Evolutionary conservation across 2,113 vertebrate species (phyloP), one percentile per base, ranked within the genome.

Genomic region (Chaetodon trifascialis): DNA sequence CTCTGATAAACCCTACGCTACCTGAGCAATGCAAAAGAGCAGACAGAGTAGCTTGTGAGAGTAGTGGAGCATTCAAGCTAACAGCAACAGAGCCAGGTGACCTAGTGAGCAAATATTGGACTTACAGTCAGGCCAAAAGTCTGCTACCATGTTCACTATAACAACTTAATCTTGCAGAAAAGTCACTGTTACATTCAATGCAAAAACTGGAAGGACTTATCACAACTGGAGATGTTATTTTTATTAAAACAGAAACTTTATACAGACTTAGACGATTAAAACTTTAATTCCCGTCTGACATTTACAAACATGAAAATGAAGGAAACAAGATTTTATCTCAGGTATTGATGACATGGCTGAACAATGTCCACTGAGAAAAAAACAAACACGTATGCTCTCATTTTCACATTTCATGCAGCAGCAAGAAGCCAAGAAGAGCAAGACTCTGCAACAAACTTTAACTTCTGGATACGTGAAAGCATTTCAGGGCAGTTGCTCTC

Each of bases 401-500:
- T 76, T 54, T 25, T 25, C 9, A 9, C 15, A n/a, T 25, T 1
- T 60, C 11, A 49, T 5, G 4, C 0, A 54, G 46, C 34, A 52
- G 5, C 5, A 19, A 17, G 11, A 64, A 21, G n/a, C 12, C 11
- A 19, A 55, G 8, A 36, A 17, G 12, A 34, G n/a, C 11, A 36
- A 30, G 11, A 40, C 56, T 40, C 21, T 19, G 52, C 19, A 14
- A 42, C 40, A 54, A 44, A 52, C 30, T 15, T 11, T 40, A 63
- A 46, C 16, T n/a, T 15, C 25, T 36, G 51, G 23, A 56, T 51
- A 71, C 46, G 52, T 52, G 10, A 65, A 71, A 68, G 58, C 49
- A 58, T 62, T 75, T 88, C n/a, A 85, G 63, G 38, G 21, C 34
- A 12, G 66, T 10, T 72, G 54, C 49, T 84, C 19, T 34, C 34